A percentile compares a stretch with the other conserved stretches of the same genome.
Conservation (phyloP, 2,888 invertebrate genomes). For the Volucella inflata region DNA sequence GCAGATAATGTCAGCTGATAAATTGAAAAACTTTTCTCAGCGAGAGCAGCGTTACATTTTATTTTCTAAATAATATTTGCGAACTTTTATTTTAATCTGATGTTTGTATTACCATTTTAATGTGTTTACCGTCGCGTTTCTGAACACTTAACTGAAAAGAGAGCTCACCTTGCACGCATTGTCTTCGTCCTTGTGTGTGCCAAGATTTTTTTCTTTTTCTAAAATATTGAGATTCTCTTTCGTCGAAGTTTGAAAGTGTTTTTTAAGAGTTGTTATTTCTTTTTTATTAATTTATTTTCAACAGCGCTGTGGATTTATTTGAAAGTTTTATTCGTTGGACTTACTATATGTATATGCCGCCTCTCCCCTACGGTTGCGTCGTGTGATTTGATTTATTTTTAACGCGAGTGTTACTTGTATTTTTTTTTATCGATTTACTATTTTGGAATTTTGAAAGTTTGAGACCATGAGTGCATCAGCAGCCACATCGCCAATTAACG, state of each 20-base stretch:
- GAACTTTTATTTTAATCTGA: conserved; percentile 23
- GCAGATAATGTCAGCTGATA: conserved; percentile 60
- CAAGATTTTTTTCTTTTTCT: conserved; percentile 9
- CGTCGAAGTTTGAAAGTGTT: no score
- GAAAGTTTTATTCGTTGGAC: no score
- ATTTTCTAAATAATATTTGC: conserved; percentile 61
- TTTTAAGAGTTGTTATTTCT: no score
- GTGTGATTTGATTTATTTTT: conserved; percentile 38
- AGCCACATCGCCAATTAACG: conserved; percentile 6
- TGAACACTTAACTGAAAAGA: background rate
- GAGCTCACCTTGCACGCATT: background rate
- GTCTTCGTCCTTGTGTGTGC: conserved; percentile 9
- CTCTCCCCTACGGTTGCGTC: background rate
- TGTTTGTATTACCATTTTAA: background rate
- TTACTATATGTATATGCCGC: no score
- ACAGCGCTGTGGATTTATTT: no score
- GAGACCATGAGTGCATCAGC: conserved; percentile 39
- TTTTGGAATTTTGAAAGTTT: background rate
- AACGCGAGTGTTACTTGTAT: background rate
- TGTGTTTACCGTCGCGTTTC: conserved; percentile 21
- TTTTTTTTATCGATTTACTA: conserved; percentile 17
- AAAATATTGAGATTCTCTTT: background rate
- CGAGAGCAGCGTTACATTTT: conserved; percentile 36
- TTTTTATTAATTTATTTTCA: no score
- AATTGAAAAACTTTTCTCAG: conserved; percentile 37